Evolutionary conservation across 2,888 invertebrate species (phyloP).

Genomic region (Acronicta psi): DNA sequence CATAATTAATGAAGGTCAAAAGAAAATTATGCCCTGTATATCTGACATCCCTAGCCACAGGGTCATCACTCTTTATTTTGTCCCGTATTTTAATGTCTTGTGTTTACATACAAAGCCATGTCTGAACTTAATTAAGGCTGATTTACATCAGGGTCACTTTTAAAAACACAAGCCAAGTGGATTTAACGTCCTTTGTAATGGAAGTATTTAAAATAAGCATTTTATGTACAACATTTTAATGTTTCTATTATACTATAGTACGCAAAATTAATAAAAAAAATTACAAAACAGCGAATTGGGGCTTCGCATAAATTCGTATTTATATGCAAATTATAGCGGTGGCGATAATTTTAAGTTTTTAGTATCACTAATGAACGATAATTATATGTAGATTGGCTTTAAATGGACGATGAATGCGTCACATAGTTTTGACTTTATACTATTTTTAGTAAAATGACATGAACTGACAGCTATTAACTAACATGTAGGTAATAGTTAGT

Average conservation of each 20-base stretch:
- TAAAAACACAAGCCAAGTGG: slow-evolving; percentile 38
- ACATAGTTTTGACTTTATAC: background rate
- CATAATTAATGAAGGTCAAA: background rate
- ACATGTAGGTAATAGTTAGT: no score
- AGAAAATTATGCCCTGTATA: background rate
- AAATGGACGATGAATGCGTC: slow-evolving; percentile 10
- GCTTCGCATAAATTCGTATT: slow-evolving; percentile 14
- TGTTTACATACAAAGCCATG: slow-evolving; percentile 47
- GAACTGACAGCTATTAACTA: no score
- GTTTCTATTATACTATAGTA: slow-evolving; percentile 29
- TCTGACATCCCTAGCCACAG: slow-evolving; percentile 14
- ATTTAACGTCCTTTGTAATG: slow-evolving; percentile 44
- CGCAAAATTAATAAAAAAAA: slow-evolving; percentile 8
- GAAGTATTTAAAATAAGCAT: slow-evolving; percentile 23
- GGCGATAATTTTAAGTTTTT: slow-evolving; percentile 9
- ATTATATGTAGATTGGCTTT: slow-evolving; percentile 18
- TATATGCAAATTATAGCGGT: slow-evolving; percentile 22
- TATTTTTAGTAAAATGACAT: background rate
- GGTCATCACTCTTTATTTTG: slow-evolving; percentile 37
- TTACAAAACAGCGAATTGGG: slow-evolving; percentile 30
- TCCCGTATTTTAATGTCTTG: slow-evolving; percentile 46
- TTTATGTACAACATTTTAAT: slow-evolving; percentile 32
- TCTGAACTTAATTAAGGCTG: slow-evolving; percentile 49
- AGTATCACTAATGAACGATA: background rate
- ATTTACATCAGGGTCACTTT: slow-evolving; percentile 49